Conservation (phyloP, 2,888 invertebrate species). For the Latheticus oryzae region DNA sequence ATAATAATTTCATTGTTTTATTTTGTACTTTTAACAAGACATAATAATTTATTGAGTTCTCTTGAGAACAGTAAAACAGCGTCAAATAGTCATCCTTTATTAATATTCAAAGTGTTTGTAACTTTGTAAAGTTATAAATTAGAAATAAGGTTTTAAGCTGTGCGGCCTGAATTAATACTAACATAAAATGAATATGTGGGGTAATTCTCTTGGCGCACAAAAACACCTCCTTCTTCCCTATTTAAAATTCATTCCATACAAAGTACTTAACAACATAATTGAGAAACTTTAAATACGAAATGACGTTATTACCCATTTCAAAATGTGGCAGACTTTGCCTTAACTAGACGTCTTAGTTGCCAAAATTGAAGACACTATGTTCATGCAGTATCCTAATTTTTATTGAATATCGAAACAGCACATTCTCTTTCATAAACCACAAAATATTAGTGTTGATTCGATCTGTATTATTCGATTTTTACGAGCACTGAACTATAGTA, state of each 20-base stretch:
- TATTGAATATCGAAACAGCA: no score
- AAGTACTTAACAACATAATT: slow-evolving; percentile 57
- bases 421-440: no score
- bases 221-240: slow-evolving; percentile 46
- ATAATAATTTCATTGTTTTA: slow-evolving; percentile 20
- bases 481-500: slow-evolving; percentile 1
- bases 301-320: slow-evolving; percentile 47
- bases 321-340: slow-evolving; percentile 2
- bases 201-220: slow-evolving; percentile 37
- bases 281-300: slow-evolving; percentile 55
- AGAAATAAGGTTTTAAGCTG: slow-evolving; percentile 50
- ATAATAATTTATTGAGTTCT: slow-evolving; percentile 12
- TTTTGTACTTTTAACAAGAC: slow-evolving; percentile 1
- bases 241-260: slow-evolving; percentile 57
- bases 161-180: slow-evolving; percentile 50
- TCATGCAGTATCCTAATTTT: no score
- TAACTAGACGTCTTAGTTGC: slow-evolving; percentile 12
- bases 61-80: slow-evolving; percentile 28
- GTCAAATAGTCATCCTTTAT: slow-evolving; percentile 38
- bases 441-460: no score
- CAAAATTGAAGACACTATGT: slow-evolving; percentile 7
- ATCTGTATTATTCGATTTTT: slow-evolving; percentile 3
- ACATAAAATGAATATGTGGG: slow-evolving; percentile 50
- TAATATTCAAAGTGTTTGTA: slow-evolving; percentile 43
- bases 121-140: slow-evolving; percentile 52